Evolutionary conservation across 2,113 vertebrate species (phyloP), one percentile per base, ranked within the genome.

Genomic region (Phodopus roborovskii): DNA sequence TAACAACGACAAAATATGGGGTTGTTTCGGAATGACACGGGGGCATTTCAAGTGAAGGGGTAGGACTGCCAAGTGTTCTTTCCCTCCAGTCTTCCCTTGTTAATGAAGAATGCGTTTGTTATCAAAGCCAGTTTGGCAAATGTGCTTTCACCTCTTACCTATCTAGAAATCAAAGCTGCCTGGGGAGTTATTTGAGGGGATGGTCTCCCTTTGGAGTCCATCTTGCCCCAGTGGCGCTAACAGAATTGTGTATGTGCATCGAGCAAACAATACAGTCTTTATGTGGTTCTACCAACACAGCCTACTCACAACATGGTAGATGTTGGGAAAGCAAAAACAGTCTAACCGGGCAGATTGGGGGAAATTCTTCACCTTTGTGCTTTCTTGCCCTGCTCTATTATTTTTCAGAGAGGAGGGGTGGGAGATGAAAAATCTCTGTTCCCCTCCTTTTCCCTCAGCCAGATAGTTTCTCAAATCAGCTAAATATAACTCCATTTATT

Each of bases 401-500:
- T 81, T 97, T 97, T 98, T 98, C 91, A 90, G 79, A 68, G 66
- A 74, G 62, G 50, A 30, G 78, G 66, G 93, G 83, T 73, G 64
- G 90, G 79, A 64, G 96, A 97, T 96, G 98, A 97, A 94, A 97
- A 97, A 98, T 97, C 98, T 97, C 68, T 97, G 64, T 88, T 68
- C 95, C 82, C 91, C 94, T 96, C 85, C 89, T 96, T 86, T 93
- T 79, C 50, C 95, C 88, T 96, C 86, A 82, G 88, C 90, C 98
- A 97, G 98, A 97, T 92, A 97, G n/a, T 96, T 97, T 98, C 97
- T 96, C 97, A 97, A 97, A 98, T 97, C 98, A 98, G 97, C 98
- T 98, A 99, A 99, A 98, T 98, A 98, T 98, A 98, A 98, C 98
- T 97, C 97, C 94, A 93, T 98, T 98, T 98, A 98, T 98, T 99